Evolutionary conservation across 2,113 vertebrate species (phyloP), one percentile per base, ranked within the genome.

Genomic region (Xiphophorus hellerii): DNA sequence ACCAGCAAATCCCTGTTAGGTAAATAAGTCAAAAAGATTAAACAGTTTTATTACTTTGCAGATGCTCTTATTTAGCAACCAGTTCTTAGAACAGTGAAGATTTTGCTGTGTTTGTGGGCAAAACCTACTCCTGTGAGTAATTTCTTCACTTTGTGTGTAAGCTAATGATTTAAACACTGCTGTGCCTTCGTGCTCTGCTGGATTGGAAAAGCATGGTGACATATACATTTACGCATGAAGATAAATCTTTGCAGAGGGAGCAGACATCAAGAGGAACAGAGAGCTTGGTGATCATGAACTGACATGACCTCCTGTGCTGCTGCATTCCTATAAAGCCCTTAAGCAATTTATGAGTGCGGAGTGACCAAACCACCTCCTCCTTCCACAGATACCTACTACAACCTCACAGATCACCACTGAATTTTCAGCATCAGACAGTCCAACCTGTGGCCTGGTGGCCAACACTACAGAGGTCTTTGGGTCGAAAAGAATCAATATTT

Each of bases 231-330:
- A 71, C 64, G 85, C 68, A 75, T 48, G 75, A 62, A 83, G 39
- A 91, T 92, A 91, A 90, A 91, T 91, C 87, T 77, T 81, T 1
- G 58, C 70, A 33, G 29, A 71, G 65, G 51, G 66, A 51, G 37
- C 61, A 74, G 81, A 80, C 87, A 85, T 89, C 83, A 85, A 91
- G 90, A 90, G 91, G 90, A 86, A 68, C 25, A 73, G 88, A 91
- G 88, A 76, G 85, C 86, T 89, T 83, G 86, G 86, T 87, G 89
- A 91, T 93, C 91, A 94, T 92, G 89, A 93, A 93, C 91, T 89
- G 92, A 92, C 88, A 90, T 82, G 86, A 81, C 74, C 82, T 80
- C 75, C 87, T 81, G 77, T 73, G 77, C 84, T 81, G 64, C 86
- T 66, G 85, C 84, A 71, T 85, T 65, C 68, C 85, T 80, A 88